These are phyloP conservation scores for Chaenocephalus aceratus DNA, from an alignment of 2,113 vertebrate species.

Conservation along the genomic window DNA sequence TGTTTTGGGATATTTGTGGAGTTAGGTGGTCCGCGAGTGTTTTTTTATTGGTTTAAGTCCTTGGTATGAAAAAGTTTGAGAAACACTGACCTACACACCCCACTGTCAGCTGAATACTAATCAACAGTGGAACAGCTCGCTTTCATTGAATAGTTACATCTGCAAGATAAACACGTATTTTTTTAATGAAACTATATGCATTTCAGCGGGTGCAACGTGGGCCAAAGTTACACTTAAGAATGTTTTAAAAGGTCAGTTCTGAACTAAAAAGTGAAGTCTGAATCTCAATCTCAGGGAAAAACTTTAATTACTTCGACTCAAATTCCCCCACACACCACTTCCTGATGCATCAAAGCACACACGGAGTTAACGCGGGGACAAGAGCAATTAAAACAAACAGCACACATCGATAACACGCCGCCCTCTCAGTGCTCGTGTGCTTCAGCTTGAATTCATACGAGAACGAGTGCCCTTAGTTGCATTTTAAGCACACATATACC, in stretches of 20 bases:
- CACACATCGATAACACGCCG: conserved; percentile 40
- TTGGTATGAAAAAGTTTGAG: too few species aligned
- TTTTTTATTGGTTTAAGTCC: too few species aligned
- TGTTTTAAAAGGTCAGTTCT: conserved; percentile 1
- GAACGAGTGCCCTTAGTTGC: conserved; percentile 17
- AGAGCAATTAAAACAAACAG: conserved; percentile 63
- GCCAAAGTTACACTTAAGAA: not conserved
- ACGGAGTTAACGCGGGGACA: conserved; percentile 35
- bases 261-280: conserved; percentile 12
- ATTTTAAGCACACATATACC: not conserved
- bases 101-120: conserved; percentile 18
- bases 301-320: conserved; percentile 6
- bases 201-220: not conserved
- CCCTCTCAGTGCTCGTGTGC: conserved; percentile 19
- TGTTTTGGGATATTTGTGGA: too few species aligned
- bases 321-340: not conserved
- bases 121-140: not conserved
- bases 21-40: too few species aligned
- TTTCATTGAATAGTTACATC: not conserved
- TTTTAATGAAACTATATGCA: not conserved
- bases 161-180: not conserved
- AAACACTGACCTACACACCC: too few species aligned
- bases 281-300: conserved; percentile 10
- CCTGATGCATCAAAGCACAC: conserved; percentile 44
- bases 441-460: conserved; percentile 16